phyloP scores from a whole-genome alignment of 2,113 vertebrate species.

The Capreolus pygargus region DNA sequence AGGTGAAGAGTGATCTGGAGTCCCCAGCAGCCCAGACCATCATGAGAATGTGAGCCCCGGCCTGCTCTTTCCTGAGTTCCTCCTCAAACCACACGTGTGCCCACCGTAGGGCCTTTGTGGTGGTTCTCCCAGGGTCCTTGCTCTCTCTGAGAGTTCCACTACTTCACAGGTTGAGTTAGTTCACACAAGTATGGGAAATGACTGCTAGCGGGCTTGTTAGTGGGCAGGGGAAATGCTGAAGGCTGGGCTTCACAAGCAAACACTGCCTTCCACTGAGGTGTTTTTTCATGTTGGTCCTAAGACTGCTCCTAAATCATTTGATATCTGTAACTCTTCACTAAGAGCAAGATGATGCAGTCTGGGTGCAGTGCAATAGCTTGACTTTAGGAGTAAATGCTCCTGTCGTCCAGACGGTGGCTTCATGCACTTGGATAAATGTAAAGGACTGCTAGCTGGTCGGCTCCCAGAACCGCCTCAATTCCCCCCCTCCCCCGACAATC shows the following conservation, averaged over 20 bases:
- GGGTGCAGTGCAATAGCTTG: neutral
- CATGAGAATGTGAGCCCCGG: neutral
- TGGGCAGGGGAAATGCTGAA: neutral
- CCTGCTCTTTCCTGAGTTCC: neutral
- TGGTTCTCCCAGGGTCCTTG: neutral
- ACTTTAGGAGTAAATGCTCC: neutral
- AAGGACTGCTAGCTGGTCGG: neutral
- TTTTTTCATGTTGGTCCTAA: neutral
- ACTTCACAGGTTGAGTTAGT: neutral
- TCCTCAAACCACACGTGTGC: neutral
- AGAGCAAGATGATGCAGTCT: neutral
- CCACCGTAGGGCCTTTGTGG: neutral
- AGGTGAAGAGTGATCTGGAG: neutral
- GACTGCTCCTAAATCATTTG: neutral
- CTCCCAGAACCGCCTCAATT: neutral
- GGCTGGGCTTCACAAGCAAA: neutral
- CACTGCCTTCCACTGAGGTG: neutral
- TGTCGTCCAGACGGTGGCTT: neutral
- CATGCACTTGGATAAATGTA: neutral
- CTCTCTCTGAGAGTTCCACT: neutral
- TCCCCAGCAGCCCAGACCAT: neutral
- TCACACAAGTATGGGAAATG: neutral
- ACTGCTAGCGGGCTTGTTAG: neutral
- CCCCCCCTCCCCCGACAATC: accelerated
- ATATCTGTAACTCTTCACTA: neutral